These are phyloP conservation scores for Euleptes europaea DNA, from an alignment of 2,113 vertebrate species.

Conservation along the genomic window DNA sequence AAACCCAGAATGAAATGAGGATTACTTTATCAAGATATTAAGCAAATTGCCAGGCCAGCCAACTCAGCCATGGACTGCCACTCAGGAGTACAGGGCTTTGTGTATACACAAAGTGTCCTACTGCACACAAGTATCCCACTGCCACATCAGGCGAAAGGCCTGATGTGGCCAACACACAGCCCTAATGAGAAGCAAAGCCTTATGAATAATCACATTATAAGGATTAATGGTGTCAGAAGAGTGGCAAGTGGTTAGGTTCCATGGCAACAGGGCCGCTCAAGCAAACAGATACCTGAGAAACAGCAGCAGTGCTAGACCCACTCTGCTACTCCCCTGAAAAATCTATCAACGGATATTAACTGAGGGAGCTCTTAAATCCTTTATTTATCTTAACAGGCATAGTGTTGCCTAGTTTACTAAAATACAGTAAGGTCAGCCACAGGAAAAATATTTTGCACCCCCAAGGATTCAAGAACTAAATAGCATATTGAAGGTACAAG, in stretches of 20 bases:
- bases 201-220: neutral
- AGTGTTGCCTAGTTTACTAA: neutral
- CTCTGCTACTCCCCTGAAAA: neutral
- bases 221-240: neutral
- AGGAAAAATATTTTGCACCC: neutral
- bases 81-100: too few species aligned
- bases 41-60: too few species aligned
- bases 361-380: neutral
- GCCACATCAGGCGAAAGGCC: too few species aligned
- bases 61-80: too few species aligned
- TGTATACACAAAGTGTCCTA: too few species aligned
- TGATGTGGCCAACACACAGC: too few species aligned
- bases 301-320: neutral
- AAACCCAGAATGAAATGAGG: neutral
- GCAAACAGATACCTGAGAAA: neutral
- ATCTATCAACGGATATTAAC: neutral
- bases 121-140: too few species aligned
- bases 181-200: too few species aligned
- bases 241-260: neutral
- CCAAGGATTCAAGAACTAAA: too few species aligned
- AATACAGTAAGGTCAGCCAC: neutral
- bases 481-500: too few species aligned
- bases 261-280: neutral
- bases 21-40: too few species aligned
- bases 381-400: neutral